These are phyloP conservation scores for Trinorchestia longiramus DNA, from an alignment of 1,140 invertebrate genomes.

Conservation along the genomic window DNA sequence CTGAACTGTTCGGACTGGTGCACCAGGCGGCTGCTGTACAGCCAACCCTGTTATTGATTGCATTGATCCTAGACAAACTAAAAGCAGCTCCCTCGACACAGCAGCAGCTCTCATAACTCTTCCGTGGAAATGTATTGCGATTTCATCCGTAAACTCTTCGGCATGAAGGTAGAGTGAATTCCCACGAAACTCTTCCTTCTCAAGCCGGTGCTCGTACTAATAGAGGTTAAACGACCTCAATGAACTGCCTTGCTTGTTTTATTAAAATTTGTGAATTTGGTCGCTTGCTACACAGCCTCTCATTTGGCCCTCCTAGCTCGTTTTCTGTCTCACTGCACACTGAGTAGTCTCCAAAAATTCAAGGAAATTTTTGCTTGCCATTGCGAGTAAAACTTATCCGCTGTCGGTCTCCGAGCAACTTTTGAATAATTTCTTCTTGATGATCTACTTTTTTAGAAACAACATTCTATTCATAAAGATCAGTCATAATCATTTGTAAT, in stretches of 20 bases:
- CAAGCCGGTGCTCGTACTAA: neutral
- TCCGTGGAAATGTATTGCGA: neutral
- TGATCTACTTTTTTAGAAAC: neutral
- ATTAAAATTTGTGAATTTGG: neutral
- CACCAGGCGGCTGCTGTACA: neutral
- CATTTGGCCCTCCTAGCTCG: neutral
- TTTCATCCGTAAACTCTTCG: slow-evolving; percentile 25
- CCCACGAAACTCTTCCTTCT: neutral
- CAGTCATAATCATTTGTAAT: too few species aligned
- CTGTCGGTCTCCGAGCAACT: neutral
- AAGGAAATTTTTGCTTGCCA: too few species aligned
- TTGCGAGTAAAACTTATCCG: neutral
- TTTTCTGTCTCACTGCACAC: neutral
- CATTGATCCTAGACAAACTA: neutral
- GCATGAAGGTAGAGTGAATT: neutral
- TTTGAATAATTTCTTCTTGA: neutral
- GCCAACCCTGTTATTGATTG: neutral
- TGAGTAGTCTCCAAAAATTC: neutral
- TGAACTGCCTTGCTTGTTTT: neutral
- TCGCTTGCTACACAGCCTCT: neutral
- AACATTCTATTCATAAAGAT: neutral
- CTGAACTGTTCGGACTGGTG: neutral
- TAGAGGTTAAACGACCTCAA: neutral
- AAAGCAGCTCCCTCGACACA: neutral
- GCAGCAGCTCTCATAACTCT: neutral